These are phyloP conservation scores for Papilio elwesi DNA, from an alignment of 2,888 invertebrate genomes.

Conservation along the genomic window DNA sequence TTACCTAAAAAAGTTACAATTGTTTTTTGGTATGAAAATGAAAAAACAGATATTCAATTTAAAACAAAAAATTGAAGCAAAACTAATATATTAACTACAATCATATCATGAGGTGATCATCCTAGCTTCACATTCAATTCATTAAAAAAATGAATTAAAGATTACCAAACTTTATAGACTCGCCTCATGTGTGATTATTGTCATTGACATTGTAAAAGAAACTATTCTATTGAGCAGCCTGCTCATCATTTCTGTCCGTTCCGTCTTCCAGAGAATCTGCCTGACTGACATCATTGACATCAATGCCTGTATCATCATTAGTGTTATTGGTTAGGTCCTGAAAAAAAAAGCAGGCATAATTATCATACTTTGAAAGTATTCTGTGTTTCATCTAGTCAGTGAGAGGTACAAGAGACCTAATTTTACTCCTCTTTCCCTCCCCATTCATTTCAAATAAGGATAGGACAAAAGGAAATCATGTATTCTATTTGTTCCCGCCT, in stretches of 20 bases:
- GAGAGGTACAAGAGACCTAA: too few species aligned
- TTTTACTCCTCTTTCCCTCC: too few species aligned
- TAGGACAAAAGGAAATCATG: too few species aligned
- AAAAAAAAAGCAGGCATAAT: conserved; percentile 41
- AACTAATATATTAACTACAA: conserved; percentile 1
- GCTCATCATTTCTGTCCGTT: conserved; percentile 23
- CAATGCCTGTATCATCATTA: conserved; percentile 82
- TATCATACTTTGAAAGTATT: too few species aligned
- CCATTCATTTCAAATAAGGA: too few species aligned
- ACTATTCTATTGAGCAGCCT: conserved; percentile 15
- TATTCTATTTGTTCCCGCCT: too few species aligned
- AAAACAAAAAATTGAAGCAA: not conserved
- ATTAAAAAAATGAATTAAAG: not conserved
- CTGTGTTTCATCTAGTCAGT: too few species aligned
- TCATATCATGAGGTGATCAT: not conserved
- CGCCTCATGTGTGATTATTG: conserved; percentile 2
- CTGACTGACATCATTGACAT: conserved; percentile 78
- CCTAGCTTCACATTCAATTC: not conserved
- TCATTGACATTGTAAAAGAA: not conserved
- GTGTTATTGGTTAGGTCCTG: conserved; percentile 86
- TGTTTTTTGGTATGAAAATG: not conserved
- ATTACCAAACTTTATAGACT: not conserved
- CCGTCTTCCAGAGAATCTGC: conserved; percentile 4
- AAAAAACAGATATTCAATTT: not conserved
- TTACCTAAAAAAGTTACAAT: not conserved